Conservation (phyloP, 35 echinoderm and acorn worm genomes). For the Patiria miniata region DNA sequence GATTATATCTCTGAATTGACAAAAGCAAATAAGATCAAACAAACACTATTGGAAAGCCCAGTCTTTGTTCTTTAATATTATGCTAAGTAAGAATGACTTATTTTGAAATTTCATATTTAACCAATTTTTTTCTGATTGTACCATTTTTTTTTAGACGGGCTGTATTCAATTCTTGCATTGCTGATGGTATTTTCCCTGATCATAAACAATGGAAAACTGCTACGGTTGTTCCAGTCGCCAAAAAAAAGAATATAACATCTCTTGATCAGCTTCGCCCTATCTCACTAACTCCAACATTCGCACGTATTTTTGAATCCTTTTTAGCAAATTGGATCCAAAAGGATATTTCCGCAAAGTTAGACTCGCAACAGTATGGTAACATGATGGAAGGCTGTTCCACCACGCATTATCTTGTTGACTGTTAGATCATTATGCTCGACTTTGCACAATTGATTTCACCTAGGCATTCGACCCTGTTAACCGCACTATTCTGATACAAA, state of each 20-base stretch:
- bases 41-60: no score
- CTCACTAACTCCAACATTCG: constrained; percentile 27
- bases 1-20: no score
- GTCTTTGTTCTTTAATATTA: no score
- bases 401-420: neutral
- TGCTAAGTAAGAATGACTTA: no score
- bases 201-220: constrained; percentile 35
- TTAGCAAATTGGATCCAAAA: constrained; percentile 14
- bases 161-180: neutral
- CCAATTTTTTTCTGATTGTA: no score
- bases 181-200: neutral
- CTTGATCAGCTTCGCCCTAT: constrained; percentile 14
- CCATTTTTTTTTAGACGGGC: no score
- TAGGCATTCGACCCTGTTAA: neutral
- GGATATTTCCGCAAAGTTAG: neutral
- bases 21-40: no score
- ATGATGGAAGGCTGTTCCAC: constrained; percentile 7
- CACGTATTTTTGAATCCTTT: constrained; percentile 22
- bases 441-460: neutral
- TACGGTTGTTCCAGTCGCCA: constrained; percentile 17
- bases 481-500: neutral
- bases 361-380: neutral
- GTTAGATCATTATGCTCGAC: neutral
- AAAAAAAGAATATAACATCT: constrained; percentile 6
- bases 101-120: no score